Conservation (phyloP, 2,888 invertebrate genomes). For the Ophion obscuratus region DNA sequence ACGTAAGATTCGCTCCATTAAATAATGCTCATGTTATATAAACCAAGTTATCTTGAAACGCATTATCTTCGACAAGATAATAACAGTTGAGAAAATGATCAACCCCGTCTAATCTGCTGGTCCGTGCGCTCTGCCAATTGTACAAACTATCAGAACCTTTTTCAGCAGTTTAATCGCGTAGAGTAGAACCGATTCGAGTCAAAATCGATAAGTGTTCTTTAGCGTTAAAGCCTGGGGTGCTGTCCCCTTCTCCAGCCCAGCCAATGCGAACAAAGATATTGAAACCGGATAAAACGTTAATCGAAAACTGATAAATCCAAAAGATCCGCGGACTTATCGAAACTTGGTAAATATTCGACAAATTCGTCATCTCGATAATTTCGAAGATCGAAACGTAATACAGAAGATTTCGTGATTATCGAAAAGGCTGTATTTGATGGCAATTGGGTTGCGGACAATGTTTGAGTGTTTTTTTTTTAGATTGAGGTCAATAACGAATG, state of each 20-base stretch:
- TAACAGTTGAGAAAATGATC: conserved; percentile 4
- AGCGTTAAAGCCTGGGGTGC: conserved; percentile 45
- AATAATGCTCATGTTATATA: no score
- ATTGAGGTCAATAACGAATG: conserved; percentile 41
- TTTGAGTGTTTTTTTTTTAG: not conserved
- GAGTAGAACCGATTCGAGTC: not conserved
- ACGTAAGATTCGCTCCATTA: no score
- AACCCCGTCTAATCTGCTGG: not conserved
- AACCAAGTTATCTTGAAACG: no score
- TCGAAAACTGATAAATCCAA: conserved; percentile 37
- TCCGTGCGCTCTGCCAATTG: conserved; percentile 5
- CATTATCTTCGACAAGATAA: not conserved
- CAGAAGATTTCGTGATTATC: not conserved
- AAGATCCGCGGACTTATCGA: not conserved
- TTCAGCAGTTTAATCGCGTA: conserved; percentile 16
- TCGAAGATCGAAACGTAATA: no score
- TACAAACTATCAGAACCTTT: conserved; percentile 31
- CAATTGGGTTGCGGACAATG: not conserved
- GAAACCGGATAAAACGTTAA: not conserved
- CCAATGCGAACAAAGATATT: conserved; percentile 22
- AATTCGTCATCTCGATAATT: not conserved
- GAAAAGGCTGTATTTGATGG: not conserved
- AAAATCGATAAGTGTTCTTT: conserved; percentile 45
- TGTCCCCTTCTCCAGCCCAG: not conserved
- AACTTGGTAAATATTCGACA: conserved; percentile 14